These are phyloP conservation scores for Agrypnus murinus DNA, from an alignment of 2,888 invertebrate species.

Conservation along the genomic window DNA sequence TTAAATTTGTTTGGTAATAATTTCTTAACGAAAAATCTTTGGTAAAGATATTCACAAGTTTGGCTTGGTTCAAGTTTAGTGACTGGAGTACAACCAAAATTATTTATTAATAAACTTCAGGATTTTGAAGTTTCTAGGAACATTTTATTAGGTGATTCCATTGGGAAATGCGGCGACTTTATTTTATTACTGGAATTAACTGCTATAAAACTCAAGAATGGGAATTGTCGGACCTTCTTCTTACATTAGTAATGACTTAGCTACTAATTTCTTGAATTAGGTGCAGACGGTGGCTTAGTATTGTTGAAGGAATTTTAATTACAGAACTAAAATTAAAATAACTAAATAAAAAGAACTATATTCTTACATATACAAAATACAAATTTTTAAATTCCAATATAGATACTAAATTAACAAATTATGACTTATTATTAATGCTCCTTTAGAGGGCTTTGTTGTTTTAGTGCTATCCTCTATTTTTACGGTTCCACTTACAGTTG, in stretches of 20 bases:
- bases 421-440: neutral
- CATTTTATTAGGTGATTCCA: conserved; percentile 1
- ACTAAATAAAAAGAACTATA: neutral
- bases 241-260: conserved; percentile 20
- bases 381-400: neutral
- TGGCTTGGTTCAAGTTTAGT: too few relatives aligned
- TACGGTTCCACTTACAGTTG: too few relatives aligned
- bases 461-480: too few relatives aligned
- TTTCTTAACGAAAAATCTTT: too few relatives aligned
- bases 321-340: too few relatives aligned
- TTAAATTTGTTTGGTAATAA: too few relatives aligned
- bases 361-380: neutral
- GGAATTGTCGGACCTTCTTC: conserved; percentile 4
- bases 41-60: too few relatives aligned
- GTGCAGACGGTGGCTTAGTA: neutral
- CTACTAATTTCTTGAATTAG: conserved; percentile 6
- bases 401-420: neutral
- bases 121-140: neutral
- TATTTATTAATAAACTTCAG: neutral
- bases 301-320: neutral
- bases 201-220: conserved; percentile 22
- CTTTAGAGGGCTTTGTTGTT: too few relatives aligned
- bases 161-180: neutral
- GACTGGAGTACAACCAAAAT: neutral
- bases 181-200: conserved; percentile 12